Evolutionary conservation across 2,113 vertebrate genomes (phyloP).

Genomic region (Gracilinanus agilis): DNA sequence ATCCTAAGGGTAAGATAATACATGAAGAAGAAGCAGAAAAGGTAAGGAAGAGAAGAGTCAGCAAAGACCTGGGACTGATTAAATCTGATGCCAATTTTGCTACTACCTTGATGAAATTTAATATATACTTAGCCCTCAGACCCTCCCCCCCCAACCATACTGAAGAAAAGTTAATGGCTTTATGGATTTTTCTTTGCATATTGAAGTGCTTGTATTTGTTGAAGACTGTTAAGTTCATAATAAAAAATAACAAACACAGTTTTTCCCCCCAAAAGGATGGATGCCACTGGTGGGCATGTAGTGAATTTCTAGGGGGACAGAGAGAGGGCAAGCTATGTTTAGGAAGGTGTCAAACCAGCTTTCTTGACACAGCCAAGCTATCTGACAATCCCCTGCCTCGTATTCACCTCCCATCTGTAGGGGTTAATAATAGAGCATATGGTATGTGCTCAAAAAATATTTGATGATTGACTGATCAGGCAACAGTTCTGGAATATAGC

Average conservation of each 20-base stretch:
- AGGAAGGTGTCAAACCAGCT: neutral
- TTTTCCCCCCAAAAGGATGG: neutral
- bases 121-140: neutral
- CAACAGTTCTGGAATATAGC: neutral
- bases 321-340: conserved; percentile 7
- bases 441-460: conserved; percentile 5
- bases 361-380: neutral
- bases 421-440: conserved; percentile 5
- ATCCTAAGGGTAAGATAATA: neutral
- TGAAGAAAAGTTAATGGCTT: neutral
- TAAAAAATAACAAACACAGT: neutral
- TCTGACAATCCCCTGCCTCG: neutral
- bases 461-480: conserved; percentile 1
- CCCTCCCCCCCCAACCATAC: neutral
- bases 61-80: neutral
- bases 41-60: neutral
- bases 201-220: neutral
- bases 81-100: neutral
- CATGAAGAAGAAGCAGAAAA: neutral
- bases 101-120: neutral
- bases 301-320: neutral
- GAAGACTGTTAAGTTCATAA: neutral
- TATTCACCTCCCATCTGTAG: neutral
- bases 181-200: neutral
- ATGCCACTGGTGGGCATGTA: neutral